Evolutionary conservation across 1,140 invertebrate species (phyloP), one percentile per base, ranked within the genome.

Genomic region (Reticulitermes speratus): DNA sequence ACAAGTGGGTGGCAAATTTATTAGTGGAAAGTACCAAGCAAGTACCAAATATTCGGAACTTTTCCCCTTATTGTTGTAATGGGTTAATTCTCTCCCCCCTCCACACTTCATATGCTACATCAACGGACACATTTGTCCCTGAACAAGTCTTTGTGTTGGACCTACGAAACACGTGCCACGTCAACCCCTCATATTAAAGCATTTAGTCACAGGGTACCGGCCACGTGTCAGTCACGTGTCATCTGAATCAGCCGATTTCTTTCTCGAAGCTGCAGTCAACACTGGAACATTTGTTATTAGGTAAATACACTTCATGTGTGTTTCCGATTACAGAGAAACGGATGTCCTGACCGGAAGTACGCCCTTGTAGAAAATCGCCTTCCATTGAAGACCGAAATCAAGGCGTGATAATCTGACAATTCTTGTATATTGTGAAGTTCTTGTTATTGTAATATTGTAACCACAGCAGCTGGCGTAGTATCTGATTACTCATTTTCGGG

Each of bases 181-280:
- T 75, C 65, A 75, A 75, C 65, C 65, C 65, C 65, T 75, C 65
- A 30, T 75, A 75, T 75, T 75, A 75, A 75, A 75, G 65, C n/a
- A 75, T 75, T 75, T 75, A 75, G 65, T 75, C 65, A 75, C 65
- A 75, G 25, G n/a, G 65, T 0, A 75, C 52, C 0, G 65, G 25
- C 9, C 65, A 75, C 65, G 65, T 75, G 65, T 25, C 65, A 7
- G 65, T 75, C 65, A 30, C 65, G 65, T 75, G 65, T 25, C 8
- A 25, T 11, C 16, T 55, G 19, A 19, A 55, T 75, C 65, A 30
- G n/a, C 65, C n/a, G 65, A 75, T 75, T 30, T 75, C 65, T 75
- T 75, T 75, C 65, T 19, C 14, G 52, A 55, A 19, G 19, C 52
- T 55, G 19, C 52, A 75, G 65, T 30, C 65, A 75, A 30, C 65